Conservation (phyloP, 2,113 vertebrate species). For the Syngnathus scovelli region DNA sequence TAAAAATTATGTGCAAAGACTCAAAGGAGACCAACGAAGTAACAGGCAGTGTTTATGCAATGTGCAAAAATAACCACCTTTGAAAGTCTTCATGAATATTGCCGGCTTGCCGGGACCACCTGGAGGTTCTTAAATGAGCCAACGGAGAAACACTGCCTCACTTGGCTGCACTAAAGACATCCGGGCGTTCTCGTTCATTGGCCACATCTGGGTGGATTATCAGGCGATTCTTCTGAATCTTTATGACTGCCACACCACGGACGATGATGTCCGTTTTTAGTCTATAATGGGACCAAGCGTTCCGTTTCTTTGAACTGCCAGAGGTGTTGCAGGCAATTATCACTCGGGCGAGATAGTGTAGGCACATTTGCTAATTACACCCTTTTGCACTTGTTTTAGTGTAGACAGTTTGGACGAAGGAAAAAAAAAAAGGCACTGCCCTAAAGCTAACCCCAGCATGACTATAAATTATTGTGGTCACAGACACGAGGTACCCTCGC, state of each 20-base stretch:
- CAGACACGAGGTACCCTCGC: slow-evolving; percentile 24
- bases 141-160: slow-evolving; percentile 8
- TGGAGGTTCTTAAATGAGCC: slow-evolving; percentile 11
- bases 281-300: slow-evolving; percentile 47
- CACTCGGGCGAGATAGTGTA: slow-evolving; percentile 44
- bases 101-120: background rate
- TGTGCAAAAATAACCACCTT: background rate
- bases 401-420: slow-evolving; percentile 44
- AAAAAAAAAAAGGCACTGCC: slow-evolving; percentile 13
- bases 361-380: slow-evolving; percentile 58
- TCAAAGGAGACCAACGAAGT: background rate
- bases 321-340: slow-evolving; percentile 62
- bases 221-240: slow-evolving; percentile 21
- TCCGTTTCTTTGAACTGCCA: slow-evolving; percentile 58
- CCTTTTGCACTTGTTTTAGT: slow-evolving; percentile 39
- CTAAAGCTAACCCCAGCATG: slow-evolving; percentile 22
- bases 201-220: slow-evolving; percentile 32
- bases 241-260: slow-evolving; percentile 24
- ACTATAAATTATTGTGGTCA: slow-evolving; percentile 34
- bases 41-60: background rate
- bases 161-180: slow-evolving; percentile 1
- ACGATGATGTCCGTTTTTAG: slow-evolving; percentile 41
- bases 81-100: slow-evolving; percentile 4
- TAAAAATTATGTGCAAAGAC: slow-evolving; percentile 8
- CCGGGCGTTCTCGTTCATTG: background rate